Base-by-base conservation (phyloP, 2,797 vertebrate species). In the Karalla daura region DNA sequence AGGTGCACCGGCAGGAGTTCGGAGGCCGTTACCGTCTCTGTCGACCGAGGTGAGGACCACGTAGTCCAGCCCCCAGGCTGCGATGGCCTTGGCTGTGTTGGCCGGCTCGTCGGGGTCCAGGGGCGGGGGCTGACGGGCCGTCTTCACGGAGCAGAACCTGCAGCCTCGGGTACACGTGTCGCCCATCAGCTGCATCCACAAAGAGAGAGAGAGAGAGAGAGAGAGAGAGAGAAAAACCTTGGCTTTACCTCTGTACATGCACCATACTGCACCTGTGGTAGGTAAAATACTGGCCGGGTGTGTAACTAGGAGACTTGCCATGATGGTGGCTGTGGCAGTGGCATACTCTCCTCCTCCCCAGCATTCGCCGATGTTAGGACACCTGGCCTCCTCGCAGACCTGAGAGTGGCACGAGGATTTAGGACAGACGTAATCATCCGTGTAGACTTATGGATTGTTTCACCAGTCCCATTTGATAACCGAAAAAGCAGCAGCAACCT, bases 301-400 rank as follows among this genome's bases (percentile, higher is more conserved):
- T 1, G 7, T 13, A 30, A 5, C 10, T 11, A 18, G 18, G 13
- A 24, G 25, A 62, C 94, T 93, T 74, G 99, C 98, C 98, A 99
- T 99, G 81, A 99, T 98, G 4, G 98, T 99, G 68, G 97, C 98
- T 6, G 98, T 99, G 2, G 98, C 96, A 0, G 96, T 99, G 33
- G 95, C 92, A 1, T 95, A 92, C 58, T 99, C 96, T 73, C 97
- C 97, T 24, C 96, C 98, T 63, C 97, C 98, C 98, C 98, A 99
- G 47, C 98, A 99, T 66, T 99, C 97, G 11, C 97, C 96, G 14
- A 99, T 97, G 88, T 98, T 99, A 20, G 98, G 98, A 89, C 98
- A 99, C 53, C 95, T 94, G 11, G 97, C 97, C 87, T 99, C 98
- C 83, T 99, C 98, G 86, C 98, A 99, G 4, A 99, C 98, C 98